Percentiles rank a stretch among this genome's conserved stretches.
phyloP scores from a whole-genome alignment of 2,113 vertebrate genomes.

The Physeter macrocephalus region DNA sequence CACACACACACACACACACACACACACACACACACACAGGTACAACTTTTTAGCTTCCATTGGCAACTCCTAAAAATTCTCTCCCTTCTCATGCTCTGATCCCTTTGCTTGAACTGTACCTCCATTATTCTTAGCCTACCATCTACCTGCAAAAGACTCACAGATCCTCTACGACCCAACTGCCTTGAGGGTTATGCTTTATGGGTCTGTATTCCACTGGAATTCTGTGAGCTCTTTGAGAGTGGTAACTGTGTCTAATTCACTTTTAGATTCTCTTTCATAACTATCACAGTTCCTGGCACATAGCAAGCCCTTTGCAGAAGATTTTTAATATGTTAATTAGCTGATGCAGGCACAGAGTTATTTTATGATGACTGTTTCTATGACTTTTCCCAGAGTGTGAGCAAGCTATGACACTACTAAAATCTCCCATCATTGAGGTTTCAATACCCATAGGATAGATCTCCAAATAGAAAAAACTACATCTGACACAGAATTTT shows the following conservation, averaged over 20 bases:
- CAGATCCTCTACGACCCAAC: not conserved
- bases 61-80: not conserved
- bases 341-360: not conserved
- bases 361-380: not conserved
- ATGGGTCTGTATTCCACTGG: not conserved
- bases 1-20: not conserved
- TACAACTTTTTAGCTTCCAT: not conserved
- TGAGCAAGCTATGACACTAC: not conserved
- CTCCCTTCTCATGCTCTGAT: not conserved
- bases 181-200: not conserved
- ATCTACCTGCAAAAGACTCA: not conserved
- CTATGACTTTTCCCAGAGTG: not conserved
- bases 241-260: not conserved
- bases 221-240: not conserved
- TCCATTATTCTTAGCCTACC: not conserved
- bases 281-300: not conserved
- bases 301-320: not conserved
- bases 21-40: not conserved
- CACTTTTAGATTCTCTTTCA: not conserved
- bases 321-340: not conserved
- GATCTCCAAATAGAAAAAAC: not conserved
- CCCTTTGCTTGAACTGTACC: not conserved
- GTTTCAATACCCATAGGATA: not conserved
- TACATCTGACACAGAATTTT: not conserved
- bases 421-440: not conserved